phyloP scores from a whole-genome alignment of 2,113 vertebrate genomes.

The Limanda limanda region DNA sequence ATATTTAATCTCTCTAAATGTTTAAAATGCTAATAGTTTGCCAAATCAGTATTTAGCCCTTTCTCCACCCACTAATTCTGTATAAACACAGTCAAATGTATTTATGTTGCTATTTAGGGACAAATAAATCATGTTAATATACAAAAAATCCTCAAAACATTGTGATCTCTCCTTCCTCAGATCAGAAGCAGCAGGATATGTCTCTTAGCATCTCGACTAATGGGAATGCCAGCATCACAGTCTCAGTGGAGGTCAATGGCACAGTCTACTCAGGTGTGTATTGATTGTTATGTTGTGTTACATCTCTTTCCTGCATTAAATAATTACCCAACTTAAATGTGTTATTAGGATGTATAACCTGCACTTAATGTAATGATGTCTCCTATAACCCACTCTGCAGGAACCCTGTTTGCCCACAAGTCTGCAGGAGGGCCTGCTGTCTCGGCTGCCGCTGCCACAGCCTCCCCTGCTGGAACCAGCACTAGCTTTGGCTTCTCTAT shows the following conservation, averaged over 20 bases:
- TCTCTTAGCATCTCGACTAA: conserved; percentile 84
- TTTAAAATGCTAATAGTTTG: neutral
- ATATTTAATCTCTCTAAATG: no score
- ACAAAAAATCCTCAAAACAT: neutral
- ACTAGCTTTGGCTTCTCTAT: conserved; percentile 73
- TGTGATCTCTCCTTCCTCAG: conserved; percentile 44
- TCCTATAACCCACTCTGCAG: conserved; percentile 40
- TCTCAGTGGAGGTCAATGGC: conserved; percentile 87
- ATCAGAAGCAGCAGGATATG: conserved; percentile 84
- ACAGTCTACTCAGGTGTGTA: conserved; percentile 83
- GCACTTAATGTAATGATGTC: neutral
- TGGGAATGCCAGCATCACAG: conserved; percentile 82
- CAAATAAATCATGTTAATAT: neutral
- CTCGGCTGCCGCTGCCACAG: conserved; percentile 60
- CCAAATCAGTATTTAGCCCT: neutral
- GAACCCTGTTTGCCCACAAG: conserved; percentile 86
- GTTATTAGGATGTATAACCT: neutral
- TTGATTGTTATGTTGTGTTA: neutral
- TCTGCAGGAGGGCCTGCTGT: conserved; percentile 58
- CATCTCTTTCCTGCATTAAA: neutral
- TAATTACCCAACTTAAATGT: no score
- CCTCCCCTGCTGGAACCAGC: conserved; percentile 72
- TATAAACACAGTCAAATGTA: neutral
- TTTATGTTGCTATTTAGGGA: neutral
- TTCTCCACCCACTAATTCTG: neutral